These are phyloP conservation scores for Tricholauxania praeusta DNA, from an alignment of 2,888 invertebrate species.

Conservation along the genomic window DNA sequence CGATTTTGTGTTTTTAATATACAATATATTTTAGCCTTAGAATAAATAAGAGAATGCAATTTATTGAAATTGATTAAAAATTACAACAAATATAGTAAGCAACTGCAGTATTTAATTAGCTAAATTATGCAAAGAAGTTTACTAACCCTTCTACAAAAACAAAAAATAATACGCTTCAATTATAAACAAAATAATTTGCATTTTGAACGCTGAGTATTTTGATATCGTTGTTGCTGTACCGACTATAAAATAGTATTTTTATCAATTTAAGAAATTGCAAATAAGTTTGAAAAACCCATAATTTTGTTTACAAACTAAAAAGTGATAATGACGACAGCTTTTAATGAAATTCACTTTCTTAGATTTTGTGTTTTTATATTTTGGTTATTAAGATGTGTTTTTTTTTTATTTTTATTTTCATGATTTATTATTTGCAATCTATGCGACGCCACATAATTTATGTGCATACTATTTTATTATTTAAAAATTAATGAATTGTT, in stretches of 20 bases:
- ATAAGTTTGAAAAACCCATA: no score
- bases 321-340: no score
- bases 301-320: no score
- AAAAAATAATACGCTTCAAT: conserved; percentile 11
- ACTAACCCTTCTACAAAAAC: conserved; percentile 46
- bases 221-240: conserved; percentile 35
- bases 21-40: background rate
- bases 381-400: no score
- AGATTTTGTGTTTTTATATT: no score
- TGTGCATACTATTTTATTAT: no score
- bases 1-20: background rate
- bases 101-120: background rate
- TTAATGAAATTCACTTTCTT: no score
- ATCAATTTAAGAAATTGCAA: no score
- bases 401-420: no score
- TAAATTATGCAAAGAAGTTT: conserved; percentile 52
- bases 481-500: no score
- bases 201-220: background rate
- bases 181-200: conserved; percentile 40
- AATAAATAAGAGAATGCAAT: background rate
- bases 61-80: conserved; percentile 1
- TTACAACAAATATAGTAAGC: conserved; percentile 10
- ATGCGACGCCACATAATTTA: no score
- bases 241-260: background rate
- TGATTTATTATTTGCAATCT: no score